phyloP scores from a whole-genome alignment of 2,888 invertebrate genomes.

The Chymomyza amoena region DNA sequence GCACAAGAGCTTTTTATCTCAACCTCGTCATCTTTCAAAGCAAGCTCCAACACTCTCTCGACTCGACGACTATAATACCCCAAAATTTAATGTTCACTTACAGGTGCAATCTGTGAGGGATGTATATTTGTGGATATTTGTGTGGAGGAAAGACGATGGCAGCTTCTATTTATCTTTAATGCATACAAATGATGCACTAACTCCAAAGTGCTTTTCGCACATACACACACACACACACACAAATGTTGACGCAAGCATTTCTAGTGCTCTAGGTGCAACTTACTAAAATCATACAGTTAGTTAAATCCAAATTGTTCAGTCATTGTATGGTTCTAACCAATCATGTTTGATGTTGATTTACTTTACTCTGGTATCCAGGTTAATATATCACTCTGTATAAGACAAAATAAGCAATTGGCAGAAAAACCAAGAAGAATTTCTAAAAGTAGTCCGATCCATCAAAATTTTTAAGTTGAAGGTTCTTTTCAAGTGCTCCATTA shows the following conservation, averaged over 20 bases:
- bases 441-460: no score
- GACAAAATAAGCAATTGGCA: no score
- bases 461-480: no score
- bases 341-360: no score
- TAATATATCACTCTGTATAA: no score
- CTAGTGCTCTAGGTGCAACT: slow-evolving; percentile 40
- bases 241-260: background rate
- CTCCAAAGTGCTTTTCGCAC: slow-evolving; percentile 53
- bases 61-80: background rate
- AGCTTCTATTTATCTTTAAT: slow-evolving; percentile 46
- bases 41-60: background rate
- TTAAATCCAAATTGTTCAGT: background rate
- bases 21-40: background rate
- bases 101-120: slow-evolving; percentile 3
- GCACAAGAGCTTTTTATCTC: slow-evolving; percentile 8
- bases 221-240: slow-evolving; percentile 7
- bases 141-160: slow-evolving; percentile 12
- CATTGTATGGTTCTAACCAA: no score
- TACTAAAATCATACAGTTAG: slow-evolving; percentile 56
- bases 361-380: no score
- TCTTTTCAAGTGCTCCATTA: no score
- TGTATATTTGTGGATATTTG: slow-evolving; percentile 1
- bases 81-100: slow-evolving; percentile 25
- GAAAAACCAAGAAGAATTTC: no score
- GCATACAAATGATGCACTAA: slow-evolving; percentile 68